A percentile compares a stretch with the other conserved stretches of the same genome.
phyloP scores from a whole-genome alignment of 1,140 invertebrate genomes.

The Neoseiulus cucumeris region DNA sequence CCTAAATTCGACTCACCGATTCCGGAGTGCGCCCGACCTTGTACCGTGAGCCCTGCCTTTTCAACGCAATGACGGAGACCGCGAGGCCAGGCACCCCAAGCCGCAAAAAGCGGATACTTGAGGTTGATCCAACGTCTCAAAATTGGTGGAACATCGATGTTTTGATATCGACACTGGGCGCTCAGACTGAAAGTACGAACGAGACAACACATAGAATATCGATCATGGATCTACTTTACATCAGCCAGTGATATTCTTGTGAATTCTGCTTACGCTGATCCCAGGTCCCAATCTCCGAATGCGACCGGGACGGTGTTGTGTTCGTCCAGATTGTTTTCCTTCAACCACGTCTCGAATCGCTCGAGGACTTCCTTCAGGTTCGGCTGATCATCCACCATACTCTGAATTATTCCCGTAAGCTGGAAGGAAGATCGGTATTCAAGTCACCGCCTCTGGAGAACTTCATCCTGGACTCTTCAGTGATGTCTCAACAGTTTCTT shows the following conservation, averaged over 20 bases:
- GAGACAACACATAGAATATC: too few species aligned
- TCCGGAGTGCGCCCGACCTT: not conserved
- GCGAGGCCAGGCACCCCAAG: not conserved
- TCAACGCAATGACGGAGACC: not conserved
- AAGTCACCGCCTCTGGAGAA: too few species aligned
- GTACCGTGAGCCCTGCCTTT: not conserved
- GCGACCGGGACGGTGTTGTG: conserved; percentile 35
- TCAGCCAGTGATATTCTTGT: too few species aligned
- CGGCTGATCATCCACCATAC: conserved; percentile 29
- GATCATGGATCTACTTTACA: too few species aligned
- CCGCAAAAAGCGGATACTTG: not conserved
- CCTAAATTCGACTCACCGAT: not conserved
- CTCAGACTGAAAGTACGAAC: conserved; percentile 24
- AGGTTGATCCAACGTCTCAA: not conserved
- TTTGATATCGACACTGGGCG: conserved; percentile 32
- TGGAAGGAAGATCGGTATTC: not conserved
- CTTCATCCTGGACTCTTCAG: too few species aligned
- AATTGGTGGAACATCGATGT: conserved; percentile 26
- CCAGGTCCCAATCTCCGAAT: conserved; percentile 43
- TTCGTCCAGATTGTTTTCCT: conserved; percentile 24
- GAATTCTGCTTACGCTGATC: conserved; percentile 33
- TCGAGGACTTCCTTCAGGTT: conserved; percentile 24
- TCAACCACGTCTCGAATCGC: conserved; percentile 31
- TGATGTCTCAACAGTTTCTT: too few species aligned
- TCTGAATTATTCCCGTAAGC: conserved; percentile 20